Evolutionary conservation across 1,140 invertebrate species (phyloP), one percentile per base, ranked within the genome.

Genomic region (Asbolus verrucosus): DNA sequence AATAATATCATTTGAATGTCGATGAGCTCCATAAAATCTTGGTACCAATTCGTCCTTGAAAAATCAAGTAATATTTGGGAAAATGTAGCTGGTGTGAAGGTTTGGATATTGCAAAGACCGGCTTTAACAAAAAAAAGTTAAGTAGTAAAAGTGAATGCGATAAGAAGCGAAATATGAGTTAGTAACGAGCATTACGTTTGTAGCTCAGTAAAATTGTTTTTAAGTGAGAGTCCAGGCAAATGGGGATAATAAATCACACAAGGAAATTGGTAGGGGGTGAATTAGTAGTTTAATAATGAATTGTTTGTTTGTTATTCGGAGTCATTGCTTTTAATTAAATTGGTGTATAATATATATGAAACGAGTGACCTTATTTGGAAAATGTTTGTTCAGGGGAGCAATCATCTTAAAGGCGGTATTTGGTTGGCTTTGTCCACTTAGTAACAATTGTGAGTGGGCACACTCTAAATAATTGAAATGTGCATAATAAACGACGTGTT

Each of bases 401-500:
- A 54, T 54, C 46, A 13, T 54, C 46, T 54, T 54, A 54, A 54
- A 24, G 21, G 46, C 3, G 19, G 41, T 6, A 27, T 54, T 54
- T 54, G 9, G 18, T 1, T 54, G 6, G 46, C n/a, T 54, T 31
- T 27, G 19, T 27, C 46, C 46, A 54, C 46, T 54, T 54, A 54
- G 46, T 30, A 54, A 54, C 46, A 54, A 27, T 27, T 27, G 46
- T 54, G 41, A 46, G 27, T 21, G 24, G 9, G 9, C 46, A 54
- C 46, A 54, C 46, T 54, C 41, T 54, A 54, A 54, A 27, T 54
- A 54, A 54, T 54, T 54, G 46, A 54, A 30, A 24, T 54, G 46
- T 54, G 46, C 46, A 54, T 54, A 54, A 54, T 27, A 54, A 54
- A 54, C 27, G 46, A 50, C 46, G 46, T 54, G 46, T 54, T 54